A percentile compares a stretch with the other conserved stretches of the same genome.
phyloP scores from a whole-genome alignment of 2,797 vertebrate genomes.

The Anisognathus igniventris region DNA sequence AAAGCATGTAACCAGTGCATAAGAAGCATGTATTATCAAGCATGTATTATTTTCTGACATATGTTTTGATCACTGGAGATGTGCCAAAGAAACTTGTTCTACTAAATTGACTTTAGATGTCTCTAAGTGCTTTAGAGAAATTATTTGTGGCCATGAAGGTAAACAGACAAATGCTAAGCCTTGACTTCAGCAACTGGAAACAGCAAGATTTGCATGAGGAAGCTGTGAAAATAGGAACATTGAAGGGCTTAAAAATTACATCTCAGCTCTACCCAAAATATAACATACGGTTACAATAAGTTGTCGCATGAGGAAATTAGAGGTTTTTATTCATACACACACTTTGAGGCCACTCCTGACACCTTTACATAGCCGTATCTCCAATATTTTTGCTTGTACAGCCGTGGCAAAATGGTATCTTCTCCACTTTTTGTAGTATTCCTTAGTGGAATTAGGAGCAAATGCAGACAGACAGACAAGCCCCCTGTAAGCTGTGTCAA shows the following conservation, averaged over 20 bases:
- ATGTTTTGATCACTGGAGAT: neutral
- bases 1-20: neutral
- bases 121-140: neutral
- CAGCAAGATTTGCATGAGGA: neutral
- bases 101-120: neutral
- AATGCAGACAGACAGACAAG: neutral
- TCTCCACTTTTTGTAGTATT: neutral
- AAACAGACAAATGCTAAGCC: neutral
- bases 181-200: neutral
- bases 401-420: neutral
- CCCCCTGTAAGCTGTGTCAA: neutral
- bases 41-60: neutral
- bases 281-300: neutral
- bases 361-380: neutral
- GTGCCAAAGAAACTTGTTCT: neutral
- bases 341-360: neutral
- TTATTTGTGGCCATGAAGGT: neutral
- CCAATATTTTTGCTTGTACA: neutral
- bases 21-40: neutral
- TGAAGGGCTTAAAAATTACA: neutral
- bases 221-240: neutral
- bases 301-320: neutral
- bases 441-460: neutral
- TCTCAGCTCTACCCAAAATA: neutral
- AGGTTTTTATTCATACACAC: neutral